Evolutionary conservation across 1,140 invertebrate genomes (phyloP).

Genomic region (Halesus radiatus): DNA sequence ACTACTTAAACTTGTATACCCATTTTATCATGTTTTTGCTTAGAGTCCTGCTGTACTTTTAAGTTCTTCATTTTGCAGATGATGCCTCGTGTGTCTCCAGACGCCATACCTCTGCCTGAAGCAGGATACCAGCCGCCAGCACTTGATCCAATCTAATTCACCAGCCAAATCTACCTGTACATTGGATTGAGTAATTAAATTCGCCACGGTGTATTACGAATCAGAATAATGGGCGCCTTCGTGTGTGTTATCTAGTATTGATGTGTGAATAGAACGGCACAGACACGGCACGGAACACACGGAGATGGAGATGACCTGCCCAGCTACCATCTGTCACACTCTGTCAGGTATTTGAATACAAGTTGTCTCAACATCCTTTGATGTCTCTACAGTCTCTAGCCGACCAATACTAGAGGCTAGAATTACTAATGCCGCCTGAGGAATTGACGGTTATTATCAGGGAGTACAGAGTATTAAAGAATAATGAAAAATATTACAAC

Average conservation of each 20-base stretch:
- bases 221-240: slow-evolving; percentile 11
- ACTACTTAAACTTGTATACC: too few species aligned
- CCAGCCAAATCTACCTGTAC: not conserved
- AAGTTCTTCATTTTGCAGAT: too few species aligned
- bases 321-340: slow-evolving; percentile 19
- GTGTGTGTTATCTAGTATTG: slow-evolving; percentile 17
- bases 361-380: not conserved
- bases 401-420: not conserved
- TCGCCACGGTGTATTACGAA: slow-evolving; percentile 1
- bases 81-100: too few species aligned
- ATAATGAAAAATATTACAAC: too few species aligned
- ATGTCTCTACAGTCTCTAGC: not conserved
- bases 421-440: too few species aligned
- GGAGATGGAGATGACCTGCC: slow-evolving; percentile 3
- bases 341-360: not conserved
- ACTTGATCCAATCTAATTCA: too few species aligned
- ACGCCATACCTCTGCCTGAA: too few species aligned
- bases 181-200: slow-evolving; percentile 35
- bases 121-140: too few species aligned
- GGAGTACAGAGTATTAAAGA: too few species aligned
- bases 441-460: too few species aligned
- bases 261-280: not conserved
- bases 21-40: too few species aligned
- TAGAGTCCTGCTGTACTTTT: too few species aligned
- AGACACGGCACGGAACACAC: not conserved